Evolutionary conservation across 2,113 vertebrate genomes (phyloP).

Genomic region (Pomatostomus ruficeps): DNA sequence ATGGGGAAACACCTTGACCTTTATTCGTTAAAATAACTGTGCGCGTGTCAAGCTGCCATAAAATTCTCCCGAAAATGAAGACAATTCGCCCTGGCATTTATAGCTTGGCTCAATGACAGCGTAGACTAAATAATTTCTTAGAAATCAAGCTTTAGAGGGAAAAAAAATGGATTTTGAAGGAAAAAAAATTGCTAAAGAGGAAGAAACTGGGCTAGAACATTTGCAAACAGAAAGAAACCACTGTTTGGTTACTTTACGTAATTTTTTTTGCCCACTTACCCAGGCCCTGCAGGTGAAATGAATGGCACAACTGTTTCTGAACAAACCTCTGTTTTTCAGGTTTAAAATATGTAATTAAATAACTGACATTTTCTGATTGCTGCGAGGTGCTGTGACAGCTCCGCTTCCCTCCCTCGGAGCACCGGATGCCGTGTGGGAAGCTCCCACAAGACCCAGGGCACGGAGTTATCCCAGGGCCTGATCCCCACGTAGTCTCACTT

Average conservation of each 20-base stretch:
- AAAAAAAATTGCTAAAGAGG: neutral
- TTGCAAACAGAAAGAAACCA: neutral
- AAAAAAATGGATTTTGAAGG: neutral
- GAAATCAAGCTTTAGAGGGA: neutral
- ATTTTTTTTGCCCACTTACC: neutral
- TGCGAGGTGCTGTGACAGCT: neutral
- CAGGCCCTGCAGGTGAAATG: neutral
- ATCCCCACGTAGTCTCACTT: neutral
- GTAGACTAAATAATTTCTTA: slow-evolving; percentile 6
- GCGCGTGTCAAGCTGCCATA: slow-evolving; percentile 13
- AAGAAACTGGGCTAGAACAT: neutral
- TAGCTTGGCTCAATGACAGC: neutral
- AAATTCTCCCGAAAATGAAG: slow-evolving; percentile 34
- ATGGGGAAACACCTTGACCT: slow-evolving; percentile 59
- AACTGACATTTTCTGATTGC: neutral
- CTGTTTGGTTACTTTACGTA: neutral
- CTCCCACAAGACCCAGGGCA: neutral
- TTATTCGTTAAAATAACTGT: slow-evolving; percentile 62
- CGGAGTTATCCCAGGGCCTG: no score
- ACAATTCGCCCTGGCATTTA: neutral
- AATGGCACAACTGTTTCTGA: neutral
- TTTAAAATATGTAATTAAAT: neutral
- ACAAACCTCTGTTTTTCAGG: neutral
- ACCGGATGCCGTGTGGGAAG: fast-evolving
- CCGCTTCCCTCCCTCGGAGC: fast-evolving